phyloP scores from a whole-genome alignment of 2,797 vertebrate genomes.

The Percopsis omiscomaycus region DNA sequence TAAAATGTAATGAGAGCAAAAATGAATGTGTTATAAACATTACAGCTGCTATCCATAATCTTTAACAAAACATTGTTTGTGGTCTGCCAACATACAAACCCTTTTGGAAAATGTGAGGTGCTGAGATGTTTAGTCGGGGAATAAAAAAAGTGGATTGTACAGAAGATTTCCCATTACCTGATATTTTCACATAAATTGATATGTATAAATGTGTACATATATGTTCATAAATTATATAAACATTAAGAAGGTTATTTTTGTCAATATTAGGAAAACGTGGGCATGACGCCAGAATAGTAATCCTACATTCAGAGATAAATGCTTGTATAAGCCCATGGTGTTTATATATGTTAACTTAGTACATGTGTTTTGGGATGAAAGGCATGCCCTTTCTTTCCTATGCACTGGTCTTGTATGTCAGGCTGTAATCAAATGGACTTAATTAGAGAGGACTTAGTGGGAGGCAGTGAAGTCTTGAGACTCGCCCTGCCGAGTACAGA shows the following conservation, averaged over 20 bases:
- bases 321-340: constrained; percentile 33
- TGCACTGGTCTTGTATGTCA: constrained; percentile 52
- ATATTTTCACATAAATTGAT: too few species aligned
- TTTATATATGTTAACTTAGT: constrained; percentile 55
- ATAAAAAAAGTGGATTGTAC: too few species aligned
- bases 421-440: constrained; percentile 64
- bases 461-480: constrained; percentile 65
- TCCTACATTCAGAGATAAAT: constrained; percentile 37
- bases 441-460: constrained; percentile 79
- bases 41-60: background rate
- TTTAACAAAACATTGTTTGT: too few species aligned
- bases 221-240: too few species aligned
- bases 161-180: too few species aligned
- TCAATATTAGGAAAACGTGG: too few species aligned
- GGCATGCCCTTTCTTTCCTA: constrained; percentile 41
- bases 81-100: too few species aligned
- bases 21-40: background rate
- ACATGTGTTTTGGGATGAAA: constrained; percentile 67
- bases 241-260: too few species aligned
- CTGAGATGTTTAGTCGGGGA: too few species aligned
- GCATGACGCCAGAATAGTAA: constrained; percentile 33
- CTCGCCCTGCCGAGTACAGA: constrained; percentile 64
- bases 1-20: background rate
- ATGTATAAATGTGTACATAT: too few species aligned
- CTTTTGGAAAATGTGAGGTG: too few species aligned